These are phyloP conservation scores for Drosophila melanosoma DNA, from an alignment of 2,888 invertebrate species.

Conservation along the genomic window DNA sequence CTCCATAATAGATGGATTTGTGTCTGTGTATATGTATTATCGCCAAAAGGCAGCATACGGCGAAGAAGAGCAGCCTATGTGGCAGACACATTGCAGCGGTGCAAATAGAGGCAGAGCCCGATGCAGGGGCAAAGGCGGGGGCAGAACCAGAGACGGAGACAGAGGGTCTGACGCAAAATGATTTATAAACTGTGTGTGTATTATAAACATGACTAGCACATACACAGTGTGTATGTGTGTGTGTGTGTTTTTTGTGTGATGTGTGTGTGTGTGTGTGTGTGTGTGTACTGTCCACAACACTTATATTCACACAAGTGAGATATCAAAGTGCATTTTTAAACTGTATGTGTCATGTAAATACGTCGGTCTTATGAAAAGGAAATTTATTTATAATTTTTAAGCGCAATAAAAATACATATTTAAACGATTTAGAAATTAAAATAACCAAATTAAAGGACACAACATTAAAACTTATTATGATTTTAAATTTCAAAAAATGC, in stretches of 20 bases:
- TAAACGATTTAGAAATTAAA: not conserved
- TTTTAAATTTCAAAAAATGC: not conserved
- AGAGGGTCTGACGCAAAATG: slow-evolving; percentile 75
- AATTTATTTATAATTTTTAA: not conserved
- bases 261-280: slow-evolving; percentile 7
- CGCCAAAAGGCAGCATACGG: slow-evolving; percentile 70
- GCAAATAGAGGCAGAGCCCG: slow-evolving; percentile 42
- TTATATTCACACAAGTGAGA: slow-evolving; percentile 55
- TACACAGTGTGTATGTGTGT: slow-evolving; percentile 11
- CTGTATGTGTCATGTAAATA: not conserved
- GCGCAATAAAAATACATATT: not conserved
- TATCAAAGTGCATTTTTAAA: slow-evolving; percentile 1
- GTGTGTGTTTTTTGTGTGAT: not conserved
- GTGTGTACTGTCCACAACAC: slow-evolving; percentile 30
- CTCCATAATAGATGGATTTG: slow-evolving; percentile 3
- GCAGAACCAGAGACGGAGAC: slow-evolving; percentile 11
- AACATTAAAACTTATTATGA: not conserved
- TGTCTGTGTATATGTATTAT: slow-evolving; percentile 26
- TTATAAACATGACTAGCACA: slow-evolving; percentile 47
- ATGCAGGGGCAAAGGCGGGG: slow-evolving; percentile 7
- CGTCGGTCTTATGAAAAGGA: not conserved
- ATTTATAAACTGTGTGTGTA: slow-evolving; percentile 66
- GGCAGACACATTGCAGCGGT: slow-evolving; percentile 34
- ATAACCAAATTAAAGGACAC: not conserved
- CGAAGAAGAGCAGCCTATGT: slow-evolving; percentile 57